These are phyloP conservation scores for Scleropages formosus DNA, from an alignment of 2,797 vertebrate genomes.

Conservation along the genomic window DNA sequence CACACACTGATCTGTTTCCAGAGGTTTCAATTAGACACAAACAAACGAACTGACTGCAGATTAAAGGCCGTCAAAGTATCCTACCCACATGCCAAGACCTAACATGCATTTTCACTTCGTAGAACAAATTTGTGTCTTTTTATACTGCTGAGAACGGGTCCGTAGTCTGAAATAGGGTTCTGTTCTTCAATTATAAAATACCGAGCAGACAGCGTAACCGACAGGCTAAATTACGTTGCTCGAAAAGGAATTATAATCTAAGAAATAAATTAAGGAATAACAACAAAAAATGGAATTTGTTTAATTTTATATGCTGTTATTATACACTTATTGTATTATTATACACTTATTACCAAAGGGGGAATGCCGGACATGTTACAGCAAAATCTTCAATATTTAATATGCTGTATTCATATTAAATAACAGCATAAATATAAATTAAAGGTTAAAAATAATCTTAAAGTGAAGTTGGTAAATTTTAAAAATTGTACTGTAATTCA, in stretches of 20 bases:
- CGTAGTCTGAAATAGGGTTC: slow-evolving; percentile 4
- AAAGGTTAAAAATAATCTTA: background rate
- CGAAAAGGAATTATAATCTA: background rate
- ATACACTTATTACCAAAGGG: too few species aligned
- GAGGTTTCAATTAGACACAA: too few species aligned
- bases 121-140: background rate
- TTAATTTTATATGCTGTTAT: background rate
- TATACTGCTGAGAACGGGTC: background rate
- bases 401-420: background rate
- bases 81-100: too few species aligned
- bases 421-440: background rate
- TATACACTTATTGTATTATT: background rate
- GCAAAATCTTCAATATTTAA: background rate
- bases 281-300: too few species aligned
- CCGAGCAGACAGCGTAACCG: background rate
- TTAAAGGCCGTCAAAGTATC: too few species aligned
- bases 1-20: too few species aligned
- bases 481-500: background rate
- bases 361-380: too few species aligned
- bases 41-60: too few species aligned
- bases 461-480: background rate
- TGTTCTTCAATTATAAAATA: slow-evolving; percentile 5
- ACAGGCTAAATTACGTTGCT: background rate
- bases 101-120: too few species aligned
- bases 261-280: slow-evolving; percentile 11